Evolutionary conservation across 2,888 invertebrate genomes (phyloP).

Genomic region (Ptychoptera albimana): DNA sequence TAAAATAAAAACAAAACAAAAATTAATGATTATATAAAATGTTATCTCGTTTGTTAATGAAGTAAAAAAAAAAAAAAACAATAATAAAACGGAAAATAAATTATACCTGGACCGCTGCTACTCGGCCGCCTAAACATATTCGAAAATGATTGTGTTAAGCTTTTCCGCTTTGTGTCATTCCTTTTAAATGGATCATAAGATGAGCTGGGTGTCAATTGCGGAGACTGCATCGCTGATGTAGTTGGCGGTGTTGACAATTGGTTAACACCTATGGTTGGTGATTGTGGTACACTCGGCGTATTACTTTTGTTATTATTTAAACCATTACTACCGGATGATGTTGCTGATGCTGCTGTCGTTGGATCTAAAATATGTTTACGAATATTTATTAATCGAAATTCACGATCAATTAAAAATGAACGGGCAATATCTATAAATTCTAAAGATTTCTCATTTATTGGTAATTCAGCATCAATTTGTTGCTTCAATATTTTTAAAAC

Average conservation of each 20-base stretch:
- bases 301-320: conserved; percentile 11
- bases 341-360: conserved; percentile 17
- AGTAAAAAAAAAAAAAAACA: too few species aligned
- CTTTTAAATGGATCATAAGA: conserved; percentile 40
- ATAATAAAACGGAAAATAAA: too few species aligned
- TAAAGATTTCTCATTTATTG: conserved; percentile 32
- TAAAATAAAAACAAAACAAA: too few species aligned
- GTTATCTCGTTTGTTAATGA: too few species aligned
- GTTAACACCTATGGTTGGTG: conserved; percentile 11
- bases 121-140: conserved; percentile 57
- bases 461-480: conserved; percentile 67
- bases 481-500: conserved; percentile 66
- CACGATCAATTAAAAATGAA: conserved; percentile 61
- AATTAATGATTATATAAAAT: too few species aligned
- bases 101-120: neutral
- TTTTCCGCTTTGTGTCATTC: conserved; percentile 55
- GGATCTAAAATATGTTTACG: conserved; percentile 42
- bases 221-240: conserved; percentile 24
- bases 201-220: conserved; percentile 26
- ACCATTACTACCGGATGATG: conserved; percentile 15
- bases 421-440: conserved; percentile 62
- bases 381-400: conserved; percentile 56
- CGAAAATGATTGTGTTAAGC: conserved; percentile 57
- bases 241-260: conserved; percentile 22
- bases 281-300: neutral